Percentiles rank a stretch among this genome's conserved stretches.
Conservation (phyloP, 2,888 invertebrate genomes). For the Polyommatus icarus region DNA sequence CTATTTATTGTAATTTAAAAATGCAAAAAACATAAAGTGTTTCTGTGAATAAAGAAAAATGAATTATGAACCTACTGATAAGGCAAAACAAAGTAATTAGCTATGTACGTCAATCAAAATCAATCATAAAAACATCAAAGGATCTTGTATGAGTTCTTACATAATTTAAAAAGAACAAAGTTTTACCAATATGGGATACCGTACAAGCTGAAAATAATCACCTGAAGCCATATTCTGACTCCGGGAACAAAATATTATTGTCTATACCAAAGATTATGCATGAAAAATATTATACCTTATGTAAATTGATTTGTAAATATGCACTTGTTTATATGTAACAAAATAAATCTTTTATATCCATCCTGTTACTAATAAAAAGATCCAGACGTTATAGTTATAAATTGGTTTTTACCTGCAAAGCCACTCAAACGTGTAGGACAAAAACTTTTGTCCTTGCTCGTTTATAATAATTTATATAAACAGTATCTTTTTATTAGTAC, state of each 20-base stretch:
- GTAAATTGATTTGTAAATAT: slow-evolving; percentile 40
- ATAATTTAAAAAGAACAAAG: slow-evolving; percentile 29
- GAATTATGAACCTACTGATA: background rate
- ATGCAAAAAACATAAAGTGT: no score
- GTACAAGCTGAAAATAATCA: slow-evolving; percentile 44
- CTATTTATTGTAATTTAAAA: no score
- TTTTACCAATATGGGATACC: slow-evolving; percentile 34
- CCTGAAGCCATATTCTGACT: slow-evolving; percentile 48
- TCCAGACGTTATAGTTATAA: background rate
- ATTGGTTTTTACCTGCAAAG: no score
- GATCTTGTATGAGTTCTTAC: slow-evolving; percentile 28
- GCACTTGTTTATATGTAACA: slow-evolving; percentile 39
- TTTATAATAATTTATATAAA: no score
- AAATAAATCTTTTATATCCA: slow-evolving; percentile 1
- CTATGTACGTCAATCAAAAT: background rate
- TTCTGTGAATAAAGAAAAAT: background rate
- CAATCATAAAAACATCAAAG: slow-evolving; percentile 6
- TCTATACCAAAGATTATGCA: slow-evolving; percentile 72
- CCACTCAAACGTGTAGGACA: no score
- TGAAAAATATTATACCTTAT: slow-evolving; percentile 45
- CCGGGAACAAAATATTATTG: slow-evolving; percentile 59
- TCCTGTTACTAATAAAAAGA: background rate
- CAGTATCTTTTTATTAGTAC: no score
- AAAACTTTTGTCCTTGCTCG: no score
- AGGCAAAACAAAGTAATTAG: background rate